Evolutionary conservation across 2,113 vertebrate genomes (phyloP).

Genomic region (Anser cygnoides): DNA sequence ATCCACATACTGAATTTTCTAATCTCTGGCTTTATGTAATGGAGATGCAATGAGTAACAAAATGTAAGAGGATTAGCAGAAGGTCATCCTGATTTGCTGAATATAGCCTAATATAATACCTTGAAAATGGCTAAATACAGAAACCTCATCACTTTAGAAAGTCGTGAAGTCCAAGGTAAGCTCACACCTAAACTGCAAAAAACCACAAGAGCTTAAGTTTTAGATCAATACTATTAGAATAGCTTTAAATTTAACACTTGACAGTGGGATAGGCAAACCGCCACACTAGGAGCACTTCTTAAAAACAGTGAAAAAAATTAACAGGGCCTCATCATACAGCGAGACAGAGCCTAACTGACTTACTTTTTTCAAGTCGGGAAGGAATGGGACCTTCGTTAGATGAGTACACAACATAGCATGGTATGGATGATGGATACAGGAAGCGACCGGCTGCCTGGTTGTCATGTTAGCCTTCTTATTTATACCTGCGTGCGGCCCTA

Average conservation of each 20-base stretch:
- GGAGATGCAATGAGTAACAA: conserved; percentile 47
- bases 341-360: background rate
- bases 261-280: background rate
- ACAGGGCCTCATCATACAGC: background rate
- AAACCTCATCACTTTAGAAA: background rate
- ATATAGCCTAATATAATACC: background rate
- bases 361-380: background rate
- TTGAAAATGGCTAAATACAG: background rate
- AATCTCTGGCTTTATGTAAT: conserved; percentile 51
- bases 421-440: background rate
- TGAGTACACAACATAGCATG: background rate
- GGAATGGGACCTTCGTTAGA: background rate
- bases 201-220: background rate
- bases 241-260: background rate
- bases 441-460: background rate
- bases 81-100: conserved; percentile 36
- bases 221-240: background rate
- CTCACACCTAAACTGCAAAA: background rate
- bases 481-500: background rate
- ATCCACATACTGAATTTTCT: conserved; percentile 16
- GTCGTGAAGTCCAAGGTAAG: background rate
- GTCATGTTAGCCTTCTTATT: background rate
- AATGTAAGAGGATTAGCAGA: conserved; percentile 46
- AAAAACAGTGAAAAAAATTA: background rate
- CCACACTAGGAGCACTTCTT: background rate